Base-by-base conservation (phyloP, 2,888 invertebrate species). In the Catocala sponsa region DNA sequence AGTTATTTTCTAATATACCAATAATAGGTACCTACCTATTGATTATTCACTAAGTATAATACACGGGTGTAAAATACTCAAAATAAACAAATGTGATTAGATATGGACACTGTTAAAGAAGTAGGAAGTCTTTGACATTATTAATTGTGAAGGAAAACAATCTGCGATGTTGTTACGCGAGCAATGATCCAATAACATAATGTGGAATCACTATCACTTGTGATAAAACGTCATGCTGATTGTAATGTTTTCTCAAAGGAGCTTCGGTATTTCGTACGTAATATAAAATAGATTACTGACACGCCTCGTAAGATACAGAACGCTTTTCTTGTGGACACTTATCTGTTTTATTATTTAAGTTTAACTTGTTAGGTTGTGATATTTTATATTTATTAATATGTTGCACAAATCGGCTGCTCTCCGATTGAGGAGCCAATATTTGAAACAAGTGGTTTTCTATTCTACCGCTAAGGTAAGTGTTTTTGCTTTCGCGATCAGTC, bases 381-480 rank as follows among this genome's bases (percentile, higher is more conserved):
- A 50, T 60, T 62, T 72, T 53, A 63, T 55, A 32, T 61, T 63
- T 68, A 6, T 38, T 7, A 77, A 63, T 80, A 92, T 93, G 93
- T 87, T 91, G 70, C 85, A 86, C 63, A 92, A 87, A 80, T 81
- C 90, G 4, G 84, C 87, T 70, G 81, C 82, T 81, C 82, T 91
- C 70, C 89, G 89, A 6, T 68, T 83, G 68, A 89, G 80, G 83
- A 84, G 84, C 62, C 80, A 82, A 52, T 76, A 85, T 41, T 66
- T 88, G 57, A 89, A 85, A 72, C 86, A 86, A 72, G 76, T 89
- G 38, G 84, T 87, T 38, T 87, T 79, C 68, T 91, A 87, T 81
- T 93, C 93, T 1, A 84, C 91, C 12, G 70, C 85, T 6, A 89
- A 87, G 89, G 91, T 91, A 79, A 80, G 87, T 61, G 10, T 7